Evolutionary conservation across 1,140 invertebrate genomes (phyloP), one percentile per base, ranked within the genome.

Genomic region (Choristoneura fumiferana): DNA sequence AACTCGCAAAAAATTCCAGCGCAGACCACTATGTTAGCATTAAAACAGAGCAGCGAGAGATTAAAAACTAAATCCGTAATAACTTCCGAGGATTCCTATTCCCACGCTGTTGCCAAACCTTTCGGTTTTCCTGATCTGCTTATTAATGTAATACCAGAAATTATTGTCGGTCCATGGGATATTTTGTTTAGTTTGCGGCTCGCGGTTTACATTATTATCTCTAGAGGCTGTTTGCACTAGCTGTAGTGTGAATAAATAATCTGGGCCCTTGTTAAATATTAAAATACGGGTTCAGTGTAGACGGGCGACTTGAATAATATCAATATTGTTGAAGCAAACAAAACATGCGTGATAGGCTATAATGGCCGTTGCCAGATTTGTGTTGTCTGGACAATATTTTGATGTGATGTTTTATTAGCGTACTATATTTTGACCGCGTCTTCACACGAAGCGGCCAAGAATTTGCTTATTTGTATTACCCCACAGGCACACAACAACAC

Each of bases 181-280:
- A 76, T 84, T 81, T 86, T 77, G 79, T 86, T 86, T 66, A 66
- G 67, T 74, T 76, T 75, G 63, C 49, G 62, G 52, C 33, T 15
- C 13, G 60, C 49, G 69, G 71, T 73, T 66, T 73, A 33, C 43
- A 79, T 77, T 81, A 72, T 74, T 74, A 78, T 75, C 72, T 75
- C 65, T 55, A 61, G 57, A 22, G 60, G 65, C 57, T 73, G 72
- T 84, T 78, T 81, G 71, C 68, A 62, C 59, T 71, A 60, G 60
- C 63, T 58, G 65, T 66, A 63, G 73, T 70, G 66, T 87, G 80
- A 86, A 86, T 86, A 83, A 84, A 83, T 84, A 80, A 84, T 83
- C 62, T 68, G 70, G 76, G 54, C 71, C 73, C 73, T 74, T 68
- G 71, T 84, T 80, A 80, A 85, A 78, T 80, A 83, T 85, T 85